These are phyloP conservation scores for Allygus modestus DNA, from an alignment of 2,888 invertebrate genomes.

Conservation along the genomic window DNA sequence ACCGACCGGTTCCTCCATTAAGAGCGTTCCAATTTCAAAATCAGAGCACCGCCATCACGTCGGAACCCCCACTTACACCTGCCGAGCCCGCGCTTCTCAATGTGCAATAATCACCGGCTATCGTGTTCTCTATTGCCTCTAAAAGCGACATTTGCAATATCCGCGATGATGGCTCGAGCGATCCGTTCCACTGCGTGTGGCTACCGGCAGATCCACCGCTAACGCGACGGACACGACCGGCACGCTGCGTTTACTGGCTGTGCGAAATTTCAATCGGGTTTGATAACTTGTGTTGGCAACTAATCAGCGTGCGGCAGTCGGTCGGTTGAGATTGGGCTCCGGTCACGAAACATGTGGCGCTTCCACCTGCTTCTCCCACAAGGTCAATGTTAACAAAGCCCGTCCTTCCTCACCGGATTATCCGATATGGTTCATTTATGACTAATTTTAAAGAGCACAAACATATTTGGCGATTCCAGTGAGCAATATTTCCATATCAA, in stretches of 20 bases:
- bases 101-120: conserved; percentile 29
- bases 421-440: too few species aligned
- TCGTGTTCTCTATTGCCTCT: background rate
- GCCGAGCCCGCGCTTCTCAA: background rate
- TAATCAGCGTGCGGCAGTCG: background rate
- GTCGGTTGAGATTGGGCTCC: too few species aligned
- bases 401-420: too few species aligned
- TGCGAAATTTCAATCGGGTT: background rate
- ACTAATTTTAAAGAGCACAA: too few species aligned
- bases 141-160: conserved; percentile 19
- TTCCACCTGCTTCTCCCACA: too few species aligned
- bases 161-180: background rate
- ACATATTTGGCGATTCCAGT: too few species aligned
- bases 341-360: too few species aligned
- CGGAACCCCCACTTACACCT: background rate
- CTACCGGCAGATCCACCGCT: background rate
- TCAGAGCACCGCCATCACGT: background rate
- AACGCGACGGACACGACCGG: background rate
- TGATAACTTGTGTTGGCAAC: background rate
- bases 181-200: background rate
- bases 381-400: too few species aligned
- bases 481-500: too few species aligned
- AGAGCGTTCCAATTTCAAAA: background rate
- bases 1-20: too few species aligned
- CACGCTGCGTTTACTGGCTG: background rate